A percentile compares a stretch with the other conserved stretches of the same genome.
Evolutionary conservation across 2,797 vertebrate species (phyloP).

Genomic region (Aphelocoma californica): DNA sequence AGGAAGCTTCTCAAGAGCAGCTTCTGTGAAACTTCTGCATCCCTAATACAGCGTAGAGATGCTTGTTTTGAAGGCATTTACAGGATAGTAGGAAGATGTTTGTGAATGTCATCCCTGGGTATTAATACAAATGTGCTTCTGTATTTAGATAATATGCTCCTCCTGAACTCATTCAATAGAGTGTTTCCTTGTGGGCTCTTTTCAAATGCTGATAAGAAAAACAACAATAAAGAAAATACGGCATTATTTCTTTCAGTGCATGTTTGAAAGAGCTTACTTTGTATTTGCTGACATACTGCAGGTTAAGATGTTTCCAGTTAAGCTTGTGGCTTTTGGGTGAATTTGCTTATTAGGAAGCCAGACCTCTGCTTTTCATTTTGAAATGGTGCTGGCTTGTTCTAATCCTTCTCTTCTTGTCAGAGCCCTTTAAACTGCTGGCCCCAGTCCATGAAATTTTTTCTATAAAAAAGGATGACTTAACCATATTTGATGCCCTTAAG

Average conservation of each 20-base stretch:
- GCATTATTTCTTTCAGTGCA: background rate
- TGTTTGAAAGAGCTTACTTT: background rate
- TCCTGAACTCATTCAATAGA: background rate
- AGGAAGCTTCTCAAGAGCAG: background rate
- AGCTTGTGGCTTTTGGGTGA: constrained; percentile 14
- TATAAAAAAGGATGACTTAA: constrained; percentile 9
- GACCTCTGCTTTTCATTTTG: constrained; percentile 19
- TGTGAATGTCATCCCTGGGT: background rate
- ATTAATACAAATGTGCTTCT: background rate
- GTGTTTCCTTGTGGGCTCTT: background rate
- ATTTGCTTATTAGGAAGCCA: background rate
- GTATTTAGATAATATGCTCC: background rate
- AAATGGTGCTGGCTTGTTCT: background rate
- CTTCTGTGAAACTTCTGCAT: background rate
- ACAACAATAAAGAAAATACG: background rate
- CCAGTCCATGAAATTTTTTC: constrained; percentile 9
- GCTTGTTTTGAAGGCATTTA: background rate
- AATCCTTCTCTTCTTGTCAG: constrained; percentile 3
- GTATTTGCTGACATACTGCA: background rate
- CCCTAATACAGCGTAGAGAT: background rate
- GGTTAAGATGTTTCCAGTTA: constrained; percentile 33
- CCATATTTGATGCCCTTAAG: constrained; percentile 50
- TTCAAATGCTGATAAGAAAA: background rate
- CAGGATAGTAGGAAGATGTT: background rate
- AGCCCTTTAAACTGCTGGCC: constrained; percentile 1